Evolutionary conservation across 2,888 invertebrate species (phyloP), one percentile per base, ranked within the genome.

Genomic region (Drosophila meridiana): DNA sequence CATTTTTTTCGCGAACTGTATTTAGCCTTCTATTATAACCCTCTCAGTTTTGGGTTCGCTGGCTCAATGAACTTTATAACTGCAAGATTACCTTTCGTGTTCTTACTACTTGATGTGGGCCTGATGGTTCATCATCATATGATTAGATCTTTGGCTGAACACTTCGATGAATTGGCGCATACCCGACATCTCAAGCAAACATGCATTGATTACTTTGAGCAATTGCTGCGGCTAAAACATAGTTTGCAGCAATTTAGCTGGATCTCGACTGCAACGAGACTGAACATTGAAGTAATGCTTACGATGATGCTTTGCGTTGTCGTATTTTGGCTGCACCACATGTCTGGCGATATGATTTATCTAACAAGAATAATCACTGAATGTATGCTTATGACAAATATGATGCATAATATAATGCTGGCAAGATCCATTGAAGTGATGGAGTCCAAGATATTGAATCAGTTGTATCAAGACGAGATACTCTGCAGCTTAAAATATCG

Each of bases 371-470:
- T 40, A 26, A 2, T 32, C 2, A 1, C 42, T 7, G 1, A 0
- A 6, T 7, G 30, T 3, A 4, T 56, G 26, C 7, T 40, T 3
- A 8, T 40, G 6, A 20, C 20, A 11, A 73, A 69, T 28, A 38
- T 42, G 45, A 2, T 75, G n/a, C n/a, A 20, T 9, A 20, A 58
- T 0, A 6, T 59, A 0, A 26, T 13, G 4, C 62, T 50, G 26
- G 58, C 73, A 0, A 43, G 11, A 36, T 13, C 8, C 13, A 62
- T 75, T 6, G 8, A 38, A 26, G 4, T 0, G 14, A 14, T 73
- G 40, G 73, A 75, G 30, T 30, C 13, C 1, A 58, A 61, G n/a
- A 59, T 69, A 3, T 20, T 65, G 30, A 57, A 45, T 45, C 14
- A 48, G 1, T 30, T 75, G 14, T 55, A 58, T 30, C 5, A 48